Percentiles rank a stretch among this genome's conserved stretches.
Evolutionary conservation across 2,113 vertebrate genomes (phyloP).

Genomic region (Engystomops pustulosus): DNA sequence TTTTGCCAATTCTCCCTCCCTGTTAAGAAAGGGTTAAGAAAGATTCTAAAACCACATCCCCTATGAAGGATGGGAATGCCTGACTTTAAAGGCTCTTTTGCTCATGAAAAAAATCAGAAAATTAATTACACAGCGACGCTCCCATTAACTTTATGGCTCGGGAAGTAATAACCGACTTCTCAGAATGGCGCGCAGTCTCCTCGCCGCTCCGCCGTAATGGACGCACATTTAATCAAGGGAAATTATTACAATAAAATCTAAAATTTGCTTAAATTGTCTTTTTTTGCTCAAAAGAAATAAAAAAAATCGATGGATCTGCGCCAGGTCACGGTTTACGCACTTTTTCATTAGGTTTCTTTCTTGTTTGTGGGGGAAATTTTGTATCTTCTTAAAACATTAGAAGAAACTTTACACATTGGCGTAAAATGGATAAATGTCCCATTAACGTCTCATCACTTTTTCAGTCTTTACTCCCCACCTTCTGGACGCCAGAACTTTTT

Average conservation of each 20-base stretch:
- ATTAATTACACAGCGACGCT: conserved; percentile 69
- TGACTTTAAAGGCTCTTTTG: conserved; percentile 28
- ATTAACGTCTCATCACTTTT: too few species aligned
- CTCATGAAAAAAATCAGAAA: conserved; percentile 46
- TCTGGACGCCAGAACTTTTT: too few species aligned
- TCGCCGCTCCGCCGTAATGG: not conserved
- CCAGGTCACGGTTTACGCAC: not conserved
- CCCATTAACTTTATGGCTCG: conserved; percentile 69
- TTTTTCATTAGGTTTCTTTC: not conserved
- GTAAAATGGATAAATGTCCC: too few species aligned
- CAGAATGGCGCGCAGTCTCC: conserved; percentile 60
- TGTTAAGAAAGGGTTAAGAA: conserved; percentile 5
- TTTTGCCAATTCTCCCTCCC: too few species aligned
- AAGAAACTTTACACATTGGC: too few species aligned
- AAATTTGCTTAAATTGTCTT: conserved; percentile 5
- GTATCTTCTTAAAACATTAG: too few species aligned
- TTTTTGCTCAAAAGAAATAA: not conserved
- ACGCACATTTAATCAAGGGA: conserved; percentile 29
- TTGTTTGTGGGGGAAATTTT: not conserved
- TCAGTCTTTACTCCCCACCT: too few species aligned
- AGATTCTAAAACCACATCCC: conserved; percentile 8
- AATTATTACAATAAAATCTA: conserved; percentile 41
- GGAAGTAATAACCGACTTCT: conserved; percentile 66
- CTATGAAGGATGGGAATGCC: not conserved
- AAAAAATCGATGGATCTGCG: not conserved